Percentiles rank a stretch among this genome's conserved stretches.
These are phyloP conservation scores for Drosophila virilis DNA, from an alignment of 1,140 invertebrate species.

Conservation along the genomic window DNA sequence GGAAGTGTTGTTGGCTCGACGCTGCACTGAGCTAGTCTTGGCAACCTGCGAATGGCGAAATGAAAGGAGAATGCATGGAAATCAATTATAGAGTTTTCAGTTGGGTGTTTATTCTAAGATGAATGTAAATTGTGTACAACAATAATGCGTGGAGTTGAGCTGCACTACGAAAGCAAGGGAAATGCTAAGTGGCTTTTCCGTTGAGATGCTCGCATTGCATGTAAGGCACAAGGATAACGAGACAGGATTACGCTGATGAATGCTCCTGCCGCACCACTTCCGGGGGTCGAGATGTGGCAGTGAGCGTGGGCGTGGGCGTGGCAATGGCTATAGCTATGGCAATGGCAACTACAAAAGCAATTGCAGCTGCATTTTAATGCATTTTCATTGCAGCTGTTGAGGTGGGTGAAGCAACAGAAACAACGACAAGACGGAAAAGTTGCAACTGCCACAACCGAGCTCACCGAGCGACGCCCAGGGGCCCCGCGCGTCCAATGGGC, in stretches of 20 bases:
- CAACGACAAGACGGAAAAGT: conserved; percentile 19
- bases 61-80: conserved; percentile 23
- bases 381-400: conserved; percentile 48
- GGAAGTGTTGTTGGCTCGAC: background rate
- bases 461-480: conserved; percentile 17
- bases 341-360: conserved; percentile 38
- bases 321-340: conserved; percentile 19
- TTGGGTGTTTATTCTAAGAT: conserved; percentile 38
- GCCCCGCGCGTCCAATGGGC: conserved; percentile 23
- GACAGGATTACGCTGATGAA: conserved; percentile 75
- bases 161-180: background rate
- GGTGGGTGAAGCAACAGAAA: conserved; percentile 22
- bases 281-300: background rate
- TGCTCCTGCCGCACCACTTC: conserved; percentile 38
- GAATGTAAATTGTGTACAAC: conserved; percentile 33
- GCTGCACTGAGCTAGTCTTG: background rate
- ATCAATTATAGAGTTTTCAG: conserved; percentile 47
- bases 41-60: background rate
- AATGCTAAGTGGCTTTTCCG: conserved; percentile 58
- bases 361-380: conserved; percentile 75
- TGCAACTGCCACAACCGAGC: conserved; percentile 1
- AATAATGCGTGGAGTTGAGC: background rate
- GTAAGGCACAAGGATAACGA: conserved; percentile 61
- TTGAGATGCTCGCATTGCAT: conserved; percentile 46
- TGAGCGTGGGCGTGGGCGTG: conserved; percentile 5